Conservation (phyloP, 2,113 vertebrate genomes). For the Andinoacara biseriatus region DNA sequence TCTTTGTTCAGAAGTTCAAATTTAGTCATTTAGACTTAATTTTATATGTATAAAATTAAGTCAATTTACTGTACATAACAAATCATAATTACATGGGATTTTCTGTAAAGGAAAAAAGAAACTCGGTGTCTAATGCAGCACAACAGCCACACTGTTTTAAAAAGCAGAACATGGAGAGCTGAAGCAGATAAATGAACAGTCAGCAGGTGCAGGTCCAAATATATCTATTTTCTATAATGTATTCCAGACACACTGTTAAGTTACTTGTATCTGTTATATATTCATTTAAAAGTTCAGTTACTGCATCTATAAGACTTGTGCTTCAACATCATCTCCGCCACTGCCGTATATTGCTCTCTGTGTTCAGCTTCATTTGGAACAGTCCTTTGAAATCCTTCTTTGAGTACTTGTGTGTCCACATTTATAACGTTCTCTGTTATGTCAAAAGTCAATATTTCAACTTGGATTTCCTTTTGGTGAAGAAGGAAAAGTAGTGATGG, state of each 20-base stretch:
- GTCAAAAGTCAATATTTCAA: neutral
- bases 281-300: neutral
- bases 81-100: constrained; percentile 13
- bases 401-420: neutral
- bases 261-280: neutral
- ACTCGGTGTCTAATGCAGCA: too few species aligned
- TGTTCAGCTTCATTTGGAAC: neutral
- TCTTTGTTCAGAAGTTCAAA: neutral
- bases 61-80: neutral
- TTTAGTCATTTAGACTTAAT: neutral
- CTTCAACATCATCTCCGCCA: neutral
- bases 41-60: too few species aligned
- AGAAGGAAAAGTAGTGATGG: neutral
- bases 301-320: neutral
- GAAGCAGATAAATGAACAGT: neutral
- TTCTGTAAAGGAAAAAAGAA: neutral
- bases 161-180: too few species aligned
- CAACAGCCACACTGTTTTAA: too few species aligned
- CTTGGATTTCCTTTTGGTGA: neutral
- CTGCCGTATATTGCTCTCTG: neutral
- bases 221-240: neutral
- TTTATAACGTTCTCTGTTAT: neutral
- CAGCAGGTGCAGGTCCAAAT: neutral
- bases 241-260: neutral
- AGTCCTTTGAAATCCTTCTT: neutral